Percentiles rank a stretch among this genome's conserved stretches.
phyloP scores from a whole-genome alignment of 2,113 vertebrate species.

The Campylomormyrus tamandua region DNA sequence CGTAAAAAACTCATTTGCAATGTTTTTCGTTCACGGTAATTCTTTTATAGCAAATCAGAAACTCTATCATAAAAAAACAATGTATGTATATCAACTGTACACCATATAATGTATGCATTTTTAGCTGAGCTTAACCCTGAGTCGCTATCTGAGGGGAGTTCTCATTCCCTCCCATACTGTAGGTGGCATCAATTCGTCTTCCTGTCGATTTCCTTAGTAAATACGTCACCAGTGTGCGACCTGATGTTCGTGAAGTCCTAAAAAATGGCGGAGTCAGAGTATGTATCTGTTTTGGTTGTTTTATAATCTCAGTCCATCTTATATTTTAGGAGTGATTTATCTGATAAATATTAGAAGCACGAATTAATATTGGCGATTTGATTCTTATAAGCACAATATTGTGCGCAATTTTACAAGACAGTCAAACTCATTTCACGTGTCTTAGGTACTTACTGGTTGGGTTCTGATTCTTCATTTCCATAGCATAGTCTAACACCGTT shows the following conservation, averaged over 20 bases:
- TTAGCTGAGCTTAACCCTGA: not conserved
- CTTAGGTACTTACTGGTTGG: not conserved
- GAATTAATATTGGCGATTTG: not conserved
- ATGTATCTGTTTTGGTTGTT: slow-evolving; percentile 23
- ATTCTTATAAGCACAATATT: not conserved
- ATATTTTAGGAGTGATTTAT: accelerated
- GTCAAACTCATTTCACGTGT: slow-evolving; percentile 23
- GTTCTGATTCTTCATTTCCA: not conserved
- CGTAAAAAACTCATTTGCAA: not conserved
- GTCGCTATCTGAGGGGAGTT: not conserved
- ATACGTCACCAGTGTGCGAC: slow-evolving; percentile 37
- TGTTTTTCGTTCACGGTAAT: not conserved
- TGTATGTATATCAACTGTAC: not conserved
- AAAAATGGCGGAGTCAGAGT: slow-evolving; percentile 50
- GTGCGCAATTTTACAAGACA: not conserved
- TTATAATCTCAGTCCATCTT: slow-evolving; percentile 44
- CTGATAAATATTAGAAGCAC: accelerated
- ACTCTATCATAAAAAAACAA: not conserved
- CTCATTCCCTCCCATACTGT: not conserved
- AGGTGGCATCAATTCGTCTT: not conserved
- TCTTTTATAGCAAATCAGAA: not conserved
- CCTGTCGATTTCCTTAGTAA: not conserved
- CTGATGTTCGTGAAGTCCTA: not conserved
- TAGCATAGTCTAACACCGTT: not conserved
- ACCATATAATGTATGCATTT: not conserved